phyloP scores from a whole-genome alignment of 1,140 invertebrate species.

The Scaptomyza graminum region DNA sequence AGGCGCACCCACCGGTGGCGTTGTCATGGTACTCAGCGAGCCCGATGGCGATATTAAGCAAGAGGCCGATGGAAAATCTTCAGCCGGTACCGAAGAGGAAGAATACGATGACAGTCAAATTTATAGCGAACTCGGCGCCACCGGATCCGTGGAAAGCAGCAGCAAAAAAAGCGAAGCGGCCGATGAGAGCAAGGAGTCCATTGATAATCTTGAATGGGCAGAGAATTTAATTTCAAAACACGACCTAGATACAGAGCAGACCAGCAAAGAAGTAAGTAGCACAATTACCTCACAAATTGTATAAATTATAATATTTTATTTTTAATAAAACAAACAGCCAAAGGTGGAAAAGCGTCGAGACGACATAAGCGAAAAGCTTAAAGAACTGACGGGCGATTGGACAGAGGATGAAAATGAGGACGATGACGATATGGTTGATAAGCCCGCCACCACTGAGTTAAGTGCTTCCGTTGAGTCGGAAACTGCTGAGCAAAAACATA shows the following conservation, averaged over 20 bases:
- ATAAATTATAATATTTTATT: neutral
- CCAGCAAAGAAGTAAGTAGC: slow-evolving; percentile 65
- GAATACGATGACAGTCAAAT: slow-evolving; percentile 79
- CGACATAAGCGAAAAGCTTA: slow-evolving; percentile 78
- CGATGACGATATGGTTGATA: slow-evolving; percentile 49
- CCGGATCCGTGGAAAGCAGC: slow-evolving; percentile 50
- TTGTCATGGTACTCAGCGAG: slow-evolving; percentile 82
- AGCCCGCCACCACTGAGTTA: slow-evolving; percentile 46
- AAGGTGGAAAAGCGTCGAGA: slow-evolving; percentile 67
- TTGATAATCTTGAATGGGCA: slow-evolving; percentile 79
- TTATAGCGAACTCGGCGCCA: slow-evolving; percentile 64
- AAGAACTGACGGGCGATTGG: slow-evolving; percentile 81
- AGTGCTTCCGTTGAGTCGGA: slow-evolving; percentile 18
- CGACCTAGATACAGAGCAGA: slow-evolving; percentile 65
- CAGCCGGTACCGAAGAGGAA: slow-evolving; percentile 64
- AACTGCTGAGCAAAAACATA: slow-evolving; percentile 20
- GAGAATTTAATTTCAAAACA: slow-evolving; percentile 77
- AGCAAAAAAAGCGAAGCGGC: slow-evolving; percentile 52
- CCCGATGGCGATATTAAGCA: slow-evolving; percentile 52
- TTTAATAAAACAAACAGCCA: slow-evolving; percentile 35
- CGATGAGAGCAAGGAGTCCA: slow-evolving; percentile 76
- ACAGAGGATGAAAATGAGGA: slow-evolving; percentile 81
- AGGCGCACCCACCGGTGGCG: slow-evolving; percentile 69
- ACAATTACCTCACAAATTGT: neutral
- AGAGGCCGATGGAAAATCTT: slow-evolving; percentile 56